Evolutionary conservation across 2,113 vertebrate genomes (phyloP).

Genomic region (Oncorhynchus kisutch): DNA sequence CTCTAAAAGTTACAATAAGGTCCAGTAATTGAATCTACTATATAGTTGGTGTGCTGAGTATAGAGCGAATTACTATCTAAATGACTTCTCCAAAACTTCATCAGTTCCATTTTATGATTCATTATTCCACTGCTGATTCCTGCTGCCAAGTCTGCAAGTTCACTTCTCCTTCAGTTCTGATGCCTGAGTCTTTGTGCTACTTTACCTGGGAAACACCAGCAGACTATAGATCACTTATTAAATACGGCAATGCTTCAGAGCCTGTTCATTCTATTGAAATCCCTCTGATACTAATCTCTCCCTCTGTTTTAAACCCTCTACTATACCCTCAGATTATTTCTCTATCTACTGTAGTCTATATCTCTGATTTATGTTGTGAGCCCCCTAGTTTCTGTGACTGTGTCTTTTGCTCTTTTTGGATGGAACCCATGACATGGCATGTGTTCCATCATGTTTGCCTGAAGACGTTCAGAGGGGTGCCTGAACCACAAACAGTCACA

Average conservation of each 20-base stretch:
- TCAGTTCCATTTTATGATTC: neutral
- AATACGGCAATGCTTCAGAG: slow-evolving; percentile 32
- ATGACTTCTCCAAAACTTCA: neutral
- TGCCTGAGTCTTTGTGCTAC: slow-evolving; percentile 2
- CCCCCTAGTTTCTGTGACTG: too few species aligned
- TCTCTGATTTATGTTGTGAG: too few species aligned
- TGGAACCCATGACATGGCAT: neutral
- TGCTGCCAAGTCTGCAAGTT: too few species aligned
- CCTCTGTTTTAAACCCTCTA: slow-evolving; percentile 15
- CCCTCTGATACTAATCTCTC: slow-evolving; percentile 37
- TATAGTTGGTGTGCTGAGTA: too few species aligned
- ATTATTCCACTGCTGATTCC: too few species aligned
- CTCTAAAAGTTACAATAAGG: too few species aligned
- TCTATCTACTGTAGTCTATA: too few species aligned
- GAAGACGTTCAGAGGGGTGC: slow-evolving; percentile 25
- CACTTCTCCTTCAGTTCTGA: slow-evolving; percentile 11
- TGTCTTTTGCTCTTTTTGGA: too few species aligned
- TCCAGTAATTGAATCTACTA: too few species aligned
- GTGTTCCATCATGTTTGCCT: slow-evolving; percentile 17
- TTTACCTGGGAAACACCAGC: neutral
- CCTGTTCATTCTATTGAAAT: slow-evolving; percentile 30
- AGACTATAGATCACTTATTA: slow-evolving; percentile 26
- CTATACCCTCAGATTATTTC: neutral
- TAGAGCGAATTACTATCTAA: neutral
- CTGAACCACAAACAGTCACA: slow-evolving; percentile 7